A percentile compares a stretch with the other conserved stretches of the same genome.
phyloP scores from a whole-genome alignment of 1,140 invertebrate species.

The Lepidurus couesii region DNA sequence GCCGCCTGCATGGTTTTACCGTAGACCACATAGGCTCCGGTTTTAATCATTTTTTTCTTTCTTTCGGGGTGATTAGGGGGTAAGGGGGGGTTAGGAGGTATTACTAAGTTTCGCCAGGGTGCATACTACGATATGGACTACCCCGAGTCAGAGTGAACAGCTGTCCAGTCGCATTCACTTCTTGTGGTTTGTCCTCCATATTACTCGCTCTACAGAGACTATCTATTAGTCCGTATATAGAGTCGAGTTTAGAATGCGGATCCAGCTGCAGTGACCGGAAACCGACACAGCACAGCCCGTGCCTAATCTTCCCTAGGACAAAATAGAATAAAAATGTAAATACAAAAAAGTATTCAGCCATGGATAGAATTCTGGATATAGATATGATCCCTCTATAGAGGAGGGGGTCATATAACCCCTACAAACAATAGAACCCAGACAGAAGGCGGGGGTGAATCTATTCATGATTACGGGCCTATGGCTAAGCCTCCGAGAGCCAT shows the following conservation, averaged over 20 bases:
- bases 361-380: too few relatives aligned
- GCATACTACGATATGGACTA: not conserved
- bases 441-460: not conserved
- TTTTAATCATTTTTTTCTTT: not conserved
- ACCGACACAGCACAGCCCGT: not conserved
- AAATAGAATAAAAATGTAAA: not conserved
- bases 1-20: not conserved
- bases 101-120: not conserved
- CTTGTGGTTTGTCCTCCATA: not conserved
- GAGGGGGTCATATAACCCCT: not conserved
- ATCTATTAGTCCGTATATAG: not conserved
- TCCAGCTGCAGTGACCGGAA: constrained; percentile 17
- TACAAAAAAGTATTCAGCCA: too few relatives aligned
- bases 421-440: not conserved
- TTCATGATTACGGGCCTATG: not conserved
- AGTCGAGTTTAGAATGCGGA: not conserved
- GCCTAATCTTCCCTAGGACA: not conserved
- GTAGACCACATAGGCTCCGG: not conserved
- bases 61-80: not conserved
- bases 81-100: not conserved
- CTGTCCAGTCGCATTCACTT: not conserved
- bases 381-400: too few relatives aligned
- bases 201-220: too few relatives aligned
- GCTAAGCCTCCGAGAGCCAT: not conserved
- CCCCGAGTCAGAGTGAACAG: not conserved